A percentile compares a stretch with the other conserved stretches of the same genome.
Conservation (phyloP, 2,888 invertebrate genomes). For the Zygothrica quintamaculata region DNA sequence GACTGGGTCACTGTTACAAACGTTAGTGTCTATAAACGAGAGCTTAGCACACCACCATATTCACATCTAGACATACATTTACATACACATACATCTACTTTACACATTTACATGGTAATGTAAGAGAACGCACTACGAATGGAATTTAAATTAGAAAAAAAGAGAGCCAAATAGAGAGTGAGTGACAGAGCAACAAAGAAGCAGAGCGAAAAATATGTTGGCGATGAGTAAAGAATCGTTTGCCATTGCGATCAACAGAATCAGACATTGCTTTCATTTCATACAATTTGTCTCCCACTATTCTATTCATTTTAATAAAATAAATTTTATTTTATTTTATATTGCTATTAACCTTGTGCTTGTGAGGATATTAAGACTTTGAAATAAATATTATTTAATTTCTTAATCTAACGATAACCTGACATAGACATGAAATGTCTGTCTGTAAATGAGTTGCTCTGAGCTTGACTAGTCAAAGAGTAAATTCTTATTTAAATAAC, state of each 20-base stretch:
- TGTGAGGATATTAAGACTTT: too few species aligned
- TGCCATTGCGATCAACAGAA: slow-evolving; percentile 60
- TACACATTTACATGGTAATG: too few species aligned
- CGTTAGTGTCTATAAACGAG: slow-evolving; percentile 58
- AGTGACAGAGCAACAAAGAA: too few species aligned
- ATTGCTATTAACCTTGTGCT: too few species aligned
- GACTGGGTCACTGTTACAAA: slow-evolving; percentile 84
- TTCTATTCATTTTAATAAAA: slow-evolving; percentile 35
- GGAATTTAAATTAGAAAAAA: slow-evolving; percentile 54
- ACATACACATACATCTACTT: too few species aligned
- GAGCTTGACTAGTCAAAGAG: too few species aligned
- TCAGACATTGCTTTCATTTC: slow-evolving; percentile 73
- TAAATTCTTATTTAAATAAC: too few species aligned
- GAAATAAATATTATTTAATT: too few species aligned
- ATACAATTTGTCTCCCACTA: slow-evolving; percentile 56
- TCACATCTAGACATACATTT: not conserved
- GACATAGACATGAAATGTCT: too few species aligned
- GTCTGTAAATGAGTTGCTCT: too few species aligned
- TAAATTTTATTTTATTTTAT: slow-evolving; percentile 61
- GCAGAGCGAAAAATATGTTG: slow-evolving; percentile 11
- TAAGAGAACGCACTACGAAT: slow-evolving; percentile 11
- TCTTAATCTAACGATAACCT: too few species aligned
- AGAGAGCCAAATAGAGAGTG: slow-evolving; percentile 1
- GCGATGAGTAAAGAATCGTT: slow-evolving; percentile 60
- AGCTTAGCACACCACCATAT: slow-evolving; percentile 31